A percentile compares a stretch with the other conserved stretches of the same genome.
Conservation (phyloP, 2,888 invertebrate species). For the Synergus umbraculus region DNA sequence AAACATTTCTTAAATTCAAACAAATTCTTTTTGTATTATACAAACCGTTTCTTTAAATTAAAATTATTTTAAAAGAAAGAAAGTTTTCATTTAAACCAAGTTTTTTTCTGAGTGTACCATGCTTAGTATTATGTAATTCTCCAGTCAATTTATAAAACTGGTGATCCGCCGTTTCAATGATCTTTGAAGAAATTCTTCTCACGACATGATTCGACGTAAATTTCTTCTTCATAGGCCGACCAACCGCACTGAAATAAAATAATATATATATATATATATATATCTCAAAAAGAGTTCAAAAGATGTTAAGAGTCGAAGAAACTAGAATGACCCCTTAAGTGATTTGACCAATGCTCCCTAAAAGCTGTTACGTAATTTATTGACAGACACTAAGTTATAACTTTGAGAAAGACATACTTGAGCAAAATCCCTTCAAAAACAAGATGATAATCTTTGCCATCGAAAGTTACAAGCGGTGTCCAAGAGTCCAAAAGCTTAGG, state of each 20-base stretch:
- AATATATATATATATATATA: too few relatives aligned
- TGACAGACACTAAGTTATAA: neutral
- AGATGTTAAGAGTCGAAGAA: neutral
- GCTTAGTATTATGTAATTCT: conserved; percentile 62
- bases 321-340: too few relatives aligned
- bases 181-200: conserved; percentile 58
- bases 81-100: too few relatives aligned
- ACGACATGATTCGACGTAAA: conserved; percentile 62
- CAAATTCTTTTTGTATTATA: too few relatives aligned
- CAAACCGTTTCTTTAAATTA: too few relatives aligned
- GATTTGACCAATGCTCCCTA: too few relatives aligned
- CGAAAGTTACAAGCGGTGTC: conserved; percentile 62
- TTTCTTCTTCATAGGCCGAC: conserved; percentile 61
- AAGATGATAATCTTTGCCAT: conserved; percentile 57
- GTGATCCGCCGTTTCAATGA: conserved; percentile 64
- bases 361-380: too few relatives aligned
- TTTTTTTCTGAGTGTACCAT: conserved; percentile 53
- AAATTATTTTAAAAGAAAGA: too few relatives aligned
- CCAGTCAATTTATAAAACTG: conserved; percentile 66
- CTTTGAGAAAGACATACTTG: conserved; percentile 62
- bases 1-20: too few relatives aligned
- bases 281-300: too few relatives aligned
- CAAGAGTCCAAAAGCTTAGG: conserved; percentile 65
- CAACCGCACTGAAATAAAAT: conserved; percentile 65
- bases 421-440: conserved; percentile 69